Base-by-base conservation (phyloP, 2,888 invertebrate species). In the Drosophila meridiana region DNA sequence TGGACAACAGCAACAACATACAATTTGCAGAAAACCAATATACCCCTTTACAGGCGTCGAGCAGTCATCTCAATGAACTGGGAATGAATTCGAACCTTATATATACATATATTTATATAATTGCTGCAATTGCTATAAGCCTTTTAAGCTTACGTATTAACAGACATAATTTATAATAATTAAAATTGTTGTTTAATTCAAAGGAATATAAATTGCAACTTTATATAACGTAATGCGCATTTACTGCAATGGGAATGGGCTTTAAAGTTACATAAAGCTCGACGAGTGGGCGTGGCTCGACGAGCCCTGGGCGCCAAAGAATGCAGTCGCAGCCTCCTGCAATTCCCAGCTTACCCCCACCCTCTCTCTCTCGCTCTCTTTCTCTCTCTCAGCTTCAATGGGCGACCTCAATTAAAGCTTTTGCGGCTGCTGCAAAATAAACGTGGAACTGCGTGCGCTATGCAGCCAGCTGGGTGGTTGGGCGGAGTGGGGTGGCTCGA, bases 361-460 rank as follows among this genome's bases (percentile, higher is more conserved):
- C 45, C 40, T n/a, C 7, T 7, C n/a, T 7, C n/a, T 7, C 42
- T n/a, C n/a, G 6, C 42, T 11, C 45, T 38, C 38, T 38, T 28
- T 42, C 38, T 3, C 42, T 42, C 57, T 68, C 81, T 77, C 79
- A 80, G 89, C 89, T 91, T 87, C 84, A 92, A 88, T 91, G 86
- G 85, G 90, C 92, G 92, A 92, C 92, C 92, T 92, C 91, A 91
- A 92, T 92, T 90, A 91, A 91, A 84, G 80, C 55, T 58, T 55
- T 56, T 76, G 73, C 42, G 75, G 47, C 43, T 71, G 84, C 67
- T 47, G 65, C 42, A 32, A 52, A 52, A 52, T 42, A n/a, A 52
- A 34, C 50, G 50, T 34, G 50, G 20, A 34, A 32, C 50, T 34
- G 50, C 50, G 32, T 53, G 53, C 20, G 50, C 50, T n/a, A n/a